Conservation (phyloP, 2,797 vertebrate genomes). For the Melanotaenia maccullochi region DNA sequence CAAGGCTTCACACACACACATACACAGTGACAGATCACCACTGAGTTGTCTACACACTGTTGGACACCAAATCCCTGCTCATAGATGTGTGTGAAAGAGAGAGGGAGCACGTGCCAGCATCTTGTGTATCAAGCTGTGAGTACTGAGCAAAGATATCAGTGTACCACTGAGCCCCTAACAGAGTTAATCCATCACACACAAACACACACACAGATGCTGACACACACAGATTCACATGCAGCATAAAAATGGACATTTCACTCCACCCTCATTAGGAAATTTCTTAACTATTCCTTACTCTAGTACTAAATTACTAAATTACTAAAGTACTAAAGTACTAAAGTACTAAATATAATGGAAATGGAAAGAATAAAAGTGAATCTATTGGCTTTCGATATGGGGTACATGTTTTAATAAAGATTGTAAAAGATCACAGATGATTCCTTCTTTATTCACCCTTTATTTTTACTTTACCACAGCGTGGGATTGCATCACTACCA, state of each 20-base stretch:
- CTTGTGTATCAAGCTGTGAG: constrained; percentile 76
- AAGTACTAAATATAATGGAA: constrained; percentile 1
- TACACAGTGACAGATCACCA: constrained; percentile 68
- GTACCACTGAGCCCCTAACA: constrained; percentile 75
- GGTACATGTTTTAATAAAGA: constrained; percentile 34
- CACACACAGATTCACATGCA: constrained; percentile 32
- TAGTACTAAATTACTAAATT: too few relatives aligned
- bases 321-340: too few relatives aligned
- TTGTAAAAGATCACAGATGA: constrained; percentile 61
- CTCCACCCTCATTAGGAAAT: background rate
- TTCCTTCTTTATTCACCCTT: constrained; percentile 46
- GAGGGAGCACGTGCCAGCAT: constrained; percentile 66
- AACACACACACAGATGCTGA: constrained; percentile 10
- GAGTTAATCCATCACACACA: constrained; percentile 75
- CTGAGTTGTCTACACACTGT: constrained; percentile 69
- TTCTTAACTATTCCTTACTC: background rate
- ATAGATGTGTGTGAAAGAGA: constrained; percentile 38
- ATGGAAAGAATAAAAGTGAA: constrained; percentile 21
- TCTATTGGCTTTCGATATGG: constrained; percentile 33
- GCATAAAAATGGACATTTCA: constrained; percentile 31
- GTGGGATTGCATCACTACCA: constrained; percentile 43
- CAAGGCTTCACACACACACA: constrained; percentile 42
- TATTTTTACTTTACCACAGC: constrained; percentile 23
- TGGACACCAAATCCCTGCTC: constrained; percentile 72
- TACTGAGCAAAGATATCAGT: constrained; percentile 81